These are phyloP conservation scores for Pygoscelis adeliae DNA, from an alignment of 2,113 vertebrate genomes.

Conservation along the genomic window DNA sequence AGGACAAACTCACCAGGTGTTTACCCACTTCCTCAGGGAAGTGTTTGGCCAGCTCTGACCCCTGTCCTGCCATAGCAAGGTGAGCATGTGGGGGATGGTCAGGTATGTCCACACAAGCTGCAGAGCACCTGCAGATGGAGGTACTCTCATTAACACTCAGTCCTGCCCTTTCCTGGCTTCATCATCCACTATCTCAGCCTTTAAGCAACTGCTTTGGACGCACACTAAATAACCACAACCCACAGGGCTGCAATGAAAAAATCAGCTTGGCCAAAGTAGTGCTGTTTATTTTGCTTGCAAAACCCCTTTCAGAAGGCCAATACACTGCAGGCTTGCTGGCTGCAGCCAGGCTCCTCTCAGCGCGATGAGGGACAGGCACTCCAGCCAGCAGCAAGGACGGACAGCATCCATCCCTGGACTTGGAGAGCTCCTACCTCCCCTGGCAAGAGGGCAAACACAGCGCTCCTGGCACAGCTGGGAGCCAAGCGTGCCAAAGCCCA, in stretches of 20 bases:
- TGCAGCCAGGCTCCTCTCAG: not conserved
- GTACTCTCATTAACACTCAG: not conserved
- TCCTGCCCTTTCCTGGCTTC: not conserved
- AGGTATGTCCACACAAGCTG: not conserved
- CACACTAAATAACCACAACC: not conserved
- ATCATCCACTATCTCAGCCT: not conserved
- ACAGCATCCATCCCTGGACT: not conserved
- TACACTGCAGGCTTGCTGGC: not conserved
- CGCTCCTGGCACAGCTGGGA: not conserved
- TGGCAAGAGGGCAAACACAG: not conserved
- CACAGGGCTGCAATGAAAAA: not conserved
- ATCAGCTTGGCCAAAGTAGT: not conserved
- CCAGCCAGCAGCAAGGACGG: not conserved
- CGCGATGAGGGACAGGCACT: not conserved
- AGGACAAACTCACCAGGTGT: not conserved
- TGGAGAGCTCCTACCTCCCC: not conserved
- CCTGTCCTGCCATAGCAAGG: not conserved
- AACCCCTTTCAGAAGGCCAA: not conserved
- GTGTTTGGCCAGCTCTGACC: not conserved
- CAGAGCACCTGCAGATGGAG: not conserved
- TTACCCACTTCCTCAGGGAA: not conserved
- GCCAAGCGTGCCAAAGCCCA: not conserved
- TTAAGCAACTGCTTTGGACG: not conserved
- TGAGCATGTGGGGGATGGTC: not conserved
- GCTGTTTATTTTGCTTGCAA: not conserved